Base-by-base conservation (phyloP, 2,888 invertebrate genomes). In the Anticlea derivata region DNA sequence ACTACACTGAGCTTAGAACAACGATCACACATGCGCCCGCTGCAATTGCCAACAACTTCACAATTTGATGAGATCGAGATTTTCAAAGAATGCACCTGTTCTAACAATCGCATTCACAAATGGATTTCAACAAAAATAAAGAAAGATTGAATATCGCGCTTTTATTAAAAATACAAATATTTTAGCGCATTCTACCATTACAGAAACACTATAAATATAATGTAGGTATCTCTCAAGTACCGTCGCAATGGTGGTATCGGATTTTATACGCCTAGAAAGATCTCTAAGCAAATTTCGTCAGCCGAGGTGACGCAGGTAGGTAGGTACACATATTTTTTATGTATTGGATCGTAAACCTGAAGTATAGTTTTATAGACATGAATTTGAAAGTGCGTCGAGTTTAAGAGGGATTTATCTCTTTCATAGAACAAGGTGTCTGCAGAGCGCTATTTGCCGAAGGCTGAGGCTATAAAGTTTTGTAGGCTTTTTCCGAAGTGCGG, bases 11-110 rank as follows among this genome's bases (percentile, higher is more conserved):
- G 71, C 63, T 58, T 73, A 62, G 63, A 78, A 65, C 66, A 67
- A 77, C 78, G 75, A 80, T 82, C 79, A 78, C 86, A 86, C 76
- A 85, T 85, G 87, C 66, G 78, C 65, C 80, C 73, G 68, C 67
- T 73, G 68, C 65, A 69, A 71, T 69, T 78, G 81, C 80, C 76
- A 80, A 75, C 75, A 69, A 69, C 40, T 38, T 24, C 37, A 68
- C 65, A 63, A 75, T 68, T 62, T 70, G 71, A 82, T 79, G 73
- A 76, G 77, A 78, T 84, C 84, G 80, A 83, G 69, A 49, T 49
- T 58, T 52, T 79, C 78, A 75, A 78, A 62, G 61, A 62, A 61
- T 70, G 64, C 73, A 75, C 68, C 73, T 74, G 75, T 56, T 43
- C 24, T 27, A 39, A 44, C 30, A 44, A 29, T 34, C 24, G 40